A percentile compares a stretch with the other conserved stretches of the same genome.
Evolutionary conservation across 2,888 invertebrate species (phyloP).

Genomic region (Stramonita haemastoma): DNA sequence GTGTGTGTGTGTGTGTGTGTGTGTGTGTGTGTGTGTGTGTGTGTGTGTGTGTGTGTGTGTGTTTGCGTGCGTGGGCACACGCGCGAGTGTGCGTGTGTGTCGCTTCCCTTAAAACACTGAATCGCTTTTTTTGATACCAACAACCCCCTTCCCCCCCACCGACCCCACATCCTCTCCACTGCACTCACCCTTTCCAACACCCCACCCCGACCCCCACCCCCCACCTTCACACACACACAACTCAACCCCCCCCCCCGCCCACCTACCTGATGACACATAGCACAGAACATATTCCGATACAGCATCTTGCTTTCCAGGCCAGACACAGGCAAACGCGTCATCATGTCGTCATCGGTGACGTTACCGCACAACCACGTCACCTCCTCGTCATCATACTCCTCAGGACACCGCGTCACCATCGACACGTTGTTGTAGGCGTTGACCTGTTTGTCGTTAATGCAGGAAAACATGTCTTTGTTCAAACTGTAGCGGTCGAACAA

Average conservation of each 20-base stretch:
- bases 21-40: not conserved
- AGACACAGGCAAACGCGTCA: slow-evolving; percentile 55
- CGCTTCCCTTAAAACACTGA: too few relatives aligned
- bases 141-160: too few relatives aligned
- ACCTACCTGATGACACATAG: slow-evolving; percentile 51
- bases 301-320: slow-evolving; percentile 48
- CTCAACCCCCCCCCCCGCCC: too few relatives aligned
- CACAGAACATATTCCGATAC: slow-evolving; percentile 59
- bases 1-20: not conserved
- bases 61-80: not conserved
- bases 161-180: too few relatives aligned
- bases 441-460: slow-evolving; percentile 43
- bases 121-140: too few relatives aligned
- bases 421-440: slow-evolving; percentile 48
- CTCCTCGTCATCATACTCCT: slow-evolving; percentile 44
- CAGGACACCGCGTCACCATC: slow-evolving; percentile 55
- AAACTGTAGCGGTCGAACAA: not conserved
- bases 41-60: not conserved
- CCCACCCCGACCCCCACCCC: not conserved
- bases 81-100: too few relatives aligned
- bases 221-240: not conserved
- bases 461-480: slow-evolving; percentile 43
- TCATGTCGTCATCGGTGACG: slow-evolving; percentile 36
- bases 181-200: too few relatives aligned
- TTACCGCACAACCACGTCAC: slow-evolving; percentile 28